phyloP scores from a whole-genome alignment of 37 sponge, comb jelly and placozoan genomes.

The Hexactinellida sp. region DNA sequence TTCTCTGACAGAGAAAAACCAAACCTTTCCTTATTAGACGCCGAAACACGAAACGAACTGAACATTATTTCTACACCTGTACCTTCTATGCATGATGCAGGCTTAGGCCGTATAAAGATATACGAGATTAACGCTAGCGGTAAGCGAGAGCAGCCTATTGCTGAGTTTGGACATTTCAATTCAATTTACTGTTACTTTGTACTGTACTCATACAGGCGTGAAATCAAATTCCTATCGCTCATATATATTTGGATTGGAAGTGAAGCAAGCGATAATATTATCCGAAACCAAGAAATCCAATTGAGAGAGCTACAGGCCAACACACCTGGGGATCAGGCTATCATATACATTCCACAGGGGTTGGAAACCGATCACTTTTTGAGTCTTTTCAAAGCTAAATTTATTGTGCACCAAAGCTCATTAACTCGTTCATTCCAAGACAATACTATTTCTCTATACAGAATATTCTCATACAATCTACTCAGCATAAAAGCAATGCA shows the following conservation, averaged over 20 bases:
- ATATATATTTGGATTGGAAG: neutral
- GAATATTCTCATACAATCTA: neutral
- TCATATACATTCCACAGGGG: conserved; percentile 31
- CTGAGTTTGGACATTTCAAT: neutral
- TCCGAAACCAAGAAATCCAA: conserved; percentile 11
- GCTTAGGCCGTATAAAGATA: neutral
- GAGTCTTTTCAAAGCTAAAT: conserved; percentile 47
- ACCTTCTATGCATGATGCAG: conserved; percentile 8
- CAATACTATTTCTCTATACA: neutral
- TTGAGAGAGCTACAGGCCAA: neutral
- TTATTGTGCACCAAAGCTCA: conserved; percentile 26
- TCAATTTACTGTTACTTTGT: conserved; percentile 2
- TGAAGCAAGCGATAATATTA: conserved; percentile 1
- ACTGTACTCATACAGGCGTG: neutral
- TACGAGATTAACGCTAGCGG: neutral
- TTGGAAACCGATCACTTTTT: conserved; percentile 36
- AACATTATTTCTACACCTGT: neutral
- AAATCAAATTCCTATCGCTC: neutral
- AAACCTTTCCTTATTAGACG: neutral
- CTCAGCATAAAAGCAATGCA: neutral
- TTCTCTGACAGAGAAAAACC: neutral
- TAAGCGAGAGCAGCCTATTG: neutral
- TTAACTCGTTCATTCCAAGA: neutral
- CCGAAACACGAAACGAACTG: neutral
- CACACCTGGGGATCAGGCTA: neutral